Conservation (phyloP, 2,797 vertebrate genomes). For the Perodicticus potto region DNA sequence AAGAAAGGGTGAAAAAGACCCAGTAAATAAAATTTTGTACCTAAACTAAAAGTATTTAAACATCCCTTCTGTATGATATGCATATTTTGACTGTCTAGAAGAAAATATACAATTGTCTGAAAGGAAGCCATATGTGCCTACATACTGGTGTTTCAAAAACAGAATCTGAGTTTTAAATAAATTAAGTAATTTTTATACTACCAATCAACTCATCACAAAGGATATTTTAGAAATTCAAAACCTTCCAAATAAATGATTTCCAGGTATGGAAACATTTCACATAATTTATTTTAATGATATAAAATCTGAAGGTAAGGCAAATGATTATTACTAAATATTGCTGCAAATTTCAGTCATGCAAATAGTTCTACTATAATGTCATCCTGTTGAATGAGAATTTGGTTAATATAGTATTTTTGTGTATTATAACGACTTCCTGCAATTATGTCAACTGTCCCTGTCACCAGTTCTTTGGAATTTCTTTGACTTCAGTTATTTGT, state of each 20-base stretch:
- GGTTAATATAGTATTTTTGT: neutral
- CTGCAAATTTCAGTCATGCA: neutral
- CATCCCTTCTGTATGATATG: neutral
- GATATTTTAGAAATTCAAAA: constrained; percentile 11
- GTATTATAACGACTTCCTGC: neutral
- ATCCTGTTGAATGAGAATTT: neutral
- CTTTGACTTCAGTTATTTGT: neutral
- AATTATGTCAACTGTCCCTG: neutral
- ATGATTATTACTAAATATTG: neutral
- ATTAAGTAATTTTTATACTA: neutral
- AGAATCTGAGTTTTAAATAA: constrained; percentile 1
- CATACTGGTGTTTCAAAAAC: neutral
- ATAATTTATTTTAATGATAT: neutral
- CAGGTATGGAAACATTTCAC: neutral
- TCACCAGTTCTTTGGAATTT: neutral
- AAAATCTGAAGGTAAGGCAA: constrained; percentile 4
- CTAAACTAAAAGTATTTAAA: constrained; percentile 33
- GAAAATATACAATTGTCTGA: neutral
- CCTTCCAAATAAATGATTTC: neutral
- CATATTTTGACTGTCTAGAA: neutral
- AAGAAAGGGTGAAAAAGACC: constrained; percentile 25
- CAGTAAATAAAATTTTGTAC: constrained; percentile 29
- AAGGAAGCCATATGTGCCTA: neutral
- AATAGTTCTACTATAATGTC: neutral
- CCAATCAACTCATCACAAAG: neutral